phyloP scores from a whole-genome alignment of 2,888 invertebrate species.

The Callyntrura guangdongensis region DNA sequence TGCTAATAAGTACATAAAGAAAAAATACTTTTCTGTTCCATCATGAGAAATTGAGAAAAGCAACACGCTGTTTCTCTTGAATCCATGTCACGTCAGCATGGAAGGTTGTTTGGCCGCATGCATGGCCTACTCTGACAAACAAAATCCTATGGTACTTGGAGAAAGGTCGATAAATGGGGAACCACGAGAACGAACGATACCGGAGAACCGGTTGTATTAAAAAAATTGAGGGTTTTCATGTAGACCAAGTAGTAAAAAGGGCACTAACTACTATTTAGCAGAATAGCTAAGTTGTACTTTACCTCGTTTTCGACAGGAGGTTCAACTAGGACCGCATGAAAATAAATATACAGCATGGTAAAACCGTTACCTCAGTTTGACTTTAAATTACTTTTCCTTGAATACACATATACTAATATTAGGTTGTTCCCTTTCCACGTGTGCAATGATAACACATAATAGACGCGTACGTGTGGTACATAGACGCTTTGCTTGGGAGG shows the following conservation, averaged over 20 bases:
- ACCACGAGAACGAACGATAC: slow-evolving; percentile 67
- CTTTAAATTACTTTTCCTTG: slow-evolving; percentile 3
- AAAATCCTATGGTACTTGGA: slow-evolving; percentile 44
- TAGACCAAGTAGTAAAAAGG: slow-evolving; percentile 6
- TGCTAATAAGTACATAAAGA: not conserved
- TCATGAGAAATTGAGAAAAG: slow-evolving; percentile 51
- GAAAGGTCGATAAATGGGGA: slow-evolving; percentile 76
- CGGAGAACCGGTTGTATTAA: slow-evolving; percentile 62
- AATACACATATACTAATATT: not conserved
- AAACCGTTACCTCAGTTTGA: not conserved
- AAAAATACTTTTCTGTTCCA: slow-evolving; percentile 42
- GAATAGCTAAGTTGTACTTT: not conserved
- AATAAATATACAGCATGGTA: slow-evolving; percentile 18
- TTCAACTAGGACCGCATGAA: slow-evolving; percentile 1
- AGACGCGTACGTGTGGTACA: not conserved
- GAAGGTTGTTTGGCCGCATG: slow-evolving; percentile 55
- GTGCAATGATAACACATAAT: not conserved
- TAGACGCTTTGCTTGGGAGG: not conserved
- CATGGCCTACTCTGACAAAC: slow-evolving; percentile 36
- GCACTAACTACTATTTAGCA: slow-evolving; percentile 28
- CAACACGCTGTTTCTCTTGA: slow-evolving; percentile 75
- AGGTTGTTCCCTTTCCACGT: slow-evolving; percentile 4
- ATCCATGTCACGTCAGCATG: slow-evolving; percentile 62
- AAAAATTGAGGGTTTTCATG: not conserved
- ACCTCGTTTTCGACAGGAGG: not conserved